Evolutionary conservation across 1,140 invertebrate species (phyloP).

Genomic region (Drosophila lacertosa): DNA sequence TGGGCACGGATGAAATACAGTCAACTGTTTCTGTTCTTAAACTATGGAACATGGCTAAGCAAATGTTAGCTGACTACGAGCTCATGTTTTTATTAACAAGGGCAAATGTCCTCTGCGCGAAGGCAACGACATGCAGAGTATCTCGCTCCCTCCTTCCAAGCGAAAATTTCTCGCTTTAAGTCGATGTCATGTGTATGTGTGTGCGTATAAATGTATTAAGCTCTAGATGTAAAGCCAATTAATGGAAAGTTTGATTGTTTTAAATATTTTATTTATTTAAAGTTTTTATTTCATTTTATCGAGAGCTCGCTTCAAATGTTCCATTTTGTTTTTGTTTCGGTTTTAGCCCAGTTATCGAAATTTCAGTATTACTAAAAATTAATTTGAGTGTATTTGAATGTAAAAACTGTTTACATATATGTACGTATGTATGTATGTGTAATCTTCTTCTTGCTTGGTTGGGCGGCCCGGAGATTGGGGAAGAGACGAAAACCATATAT

Average conservation of each 20-base stretch:
- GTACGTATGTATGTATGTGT: conserved; percentile 42
- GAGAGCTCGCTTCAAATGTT: conserved; percentile 78
- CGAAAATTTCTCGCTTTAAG: not conserved
- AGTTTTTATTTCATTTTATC: conserved; percentile 81
- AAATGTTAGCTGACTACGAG: too few relatives aligned
- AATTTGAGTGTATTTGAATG: conserved; percentile 81
- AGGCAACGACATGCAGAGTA: not conserved
- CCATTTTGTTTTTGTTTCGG: conserved; percentile 39
- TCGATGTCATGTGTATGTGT: not conserved
- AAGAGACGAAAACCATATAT: conserved; percentile 75
- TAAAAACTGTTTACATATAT: conserved; percentile 79
- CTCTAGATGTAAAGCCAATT: too few relatives aligned
- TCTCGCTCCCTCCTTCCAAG: not conserved
- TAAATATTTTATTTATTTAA: conserved; percentile 82
- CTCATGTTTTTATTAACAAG: not conserved
- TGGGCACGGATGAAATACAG: too few relatives aligned
- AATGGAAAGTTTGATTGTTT: too few relatives aligned
- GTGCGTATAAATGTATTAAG: too few relatives aligned
- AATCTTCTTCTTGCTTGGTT: conserved; percentile 54
- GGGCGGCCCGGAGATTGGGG: too few relatives aligned
- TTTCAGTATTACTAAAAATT: conserved; percentile 81
- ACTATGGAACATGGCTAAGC: too few relatives aligned
- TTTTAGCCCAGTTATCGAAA: conserved; percentile 60
- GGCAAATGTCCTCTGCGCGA: not conserved
- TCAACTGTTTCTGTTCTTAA: too few relatives aligned